Base-by-base conservation (phyloP, 2,888 invertebrate genomes). In the Drosophila anomelani region DNA sequence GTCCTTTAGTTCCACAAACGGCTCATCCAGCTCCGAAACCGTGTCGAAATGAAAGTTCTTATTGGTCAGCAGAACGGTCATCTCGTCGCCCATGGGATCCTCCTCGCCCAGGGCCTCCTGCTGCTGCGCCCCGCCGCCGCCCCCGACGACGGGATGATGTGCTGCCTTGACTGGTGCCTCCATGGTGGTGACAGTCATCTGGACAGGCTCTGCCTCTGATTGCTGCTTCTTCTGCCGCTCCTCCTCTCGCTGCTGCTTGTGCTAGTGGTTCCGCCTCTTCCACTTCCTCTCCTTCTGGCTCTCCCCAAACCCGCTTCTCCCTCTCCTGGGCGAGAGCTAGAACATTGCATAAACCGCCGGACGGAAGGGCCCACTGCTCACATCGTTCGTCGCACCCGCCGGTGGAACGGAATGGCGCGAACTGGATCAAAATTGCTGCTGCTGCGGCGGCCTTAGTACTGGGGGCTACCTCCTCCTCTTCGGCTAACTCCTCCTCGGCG, bases 141-240 rank as follows among this genome's bases (percentile, higher is more conserved):
- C 26, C 1, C 32, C 39, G 39, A 17, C 61, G 61, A 32, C 32
- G 15, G 76, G 77, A 63, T 79, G 77, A 76, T 89, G 91, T 77
- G 90, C 88, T 77, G 88, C 81, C 86, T 90, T 90, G 64, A 87
- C 81, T 88, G 91, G 90, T 78, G 90, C 85, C 80, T 92, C 92
- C 92, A 92, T 82, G 67, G 85, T 86, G 81, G 87, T 89, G 75
- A 92, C 91, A 81, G 92, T 92, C 91, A 92, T 92, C 88, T 88
- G 91, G 82, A 75, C 66, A 66, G 57, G 29, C 57, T 44, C 49
- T 43, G 49, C 63, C 32, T 13, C 68, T 59, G 57, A 54, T 61
- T 67, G 36, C 64, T 78, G 49, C 73, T 54, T 54, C 53, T 54
- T 46, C 53, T 47, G 20, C 46, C 46, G 54, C 69, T 56, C 34